Percentiles rank a stretch among this genome's conserved stretches.
Conservation (phyloP, 64 coral and sea anemone species). For the Montipora foliosa region DNA sequence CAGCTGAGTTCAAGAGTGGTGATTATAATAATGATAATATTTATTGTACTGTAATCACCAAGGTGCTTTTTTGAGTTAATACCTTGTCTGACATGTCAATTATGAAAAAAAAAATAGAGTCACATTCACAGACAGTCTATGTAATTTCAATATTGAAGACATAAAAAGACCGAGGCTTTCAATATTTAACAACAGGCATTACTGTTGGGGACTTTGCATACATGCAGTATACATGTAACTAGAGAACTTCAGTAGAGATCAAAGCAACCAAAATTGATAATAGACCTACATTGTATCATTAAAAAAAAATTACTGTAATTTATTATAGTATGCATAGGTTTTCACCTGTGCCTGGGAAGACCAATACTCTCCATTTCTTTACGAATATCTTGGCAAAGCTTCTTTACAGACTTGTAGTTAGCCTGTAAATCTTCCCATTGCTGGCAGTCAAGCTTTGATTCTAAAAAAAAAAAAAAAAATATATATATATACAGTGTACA, state of each 20-base stretch:
- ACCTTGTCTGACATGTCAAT: constrained; percentile 7
- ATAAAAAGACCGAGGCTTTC: neutral
- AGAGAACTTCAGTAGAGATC: constrained; percentile 1
- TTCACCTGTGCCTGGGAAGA: constrained; percentile 54
- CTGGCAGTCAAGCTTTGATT: constrained; percentile 10
- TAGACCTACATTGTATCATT: neutral
- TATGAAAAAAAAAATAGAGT: constrained; percentile 2
- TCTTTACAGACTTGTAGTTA: constrained; percentile 15
- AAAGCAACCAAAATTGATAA: constrained; percentile 20
- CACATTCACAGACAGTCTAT: constrained; percentile 15
- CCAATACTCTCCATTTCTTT: constrained; percentile 8
- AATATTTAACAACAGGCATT: constrained; percentile 19
- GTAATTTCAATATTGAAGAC: constrained; percentile 17
- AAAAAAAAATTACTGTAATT: neutral
- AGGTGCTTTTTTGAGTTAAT: constrained; percentile 15
- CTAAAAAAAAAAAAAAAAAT: neutral
- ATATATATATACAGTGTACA: neutral
- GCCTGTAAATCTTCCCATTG: constrained; percentile 10
- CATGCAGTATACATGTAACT: constrained; percentile 23
- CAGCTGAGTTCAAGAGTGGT: constrained; percentile 27
- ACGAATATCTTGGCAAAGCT: constrained; percentile 32
- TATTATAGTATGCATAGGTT: constrained; percentile 23
- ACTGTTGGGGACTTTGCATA: constrained; percentile 11
- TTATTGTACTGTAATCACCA: constrained; percentile 12
- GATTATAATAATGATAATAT: constrained; percentile 14